Percentiles rank a stretch among this genome's conserved stretches.
These are phyloP conservation scores for Temnopleurus reevesii DNA, from an alignment of 53 echinoderm and acorn worm genomes.

Conservation along the genomic window DNA sequence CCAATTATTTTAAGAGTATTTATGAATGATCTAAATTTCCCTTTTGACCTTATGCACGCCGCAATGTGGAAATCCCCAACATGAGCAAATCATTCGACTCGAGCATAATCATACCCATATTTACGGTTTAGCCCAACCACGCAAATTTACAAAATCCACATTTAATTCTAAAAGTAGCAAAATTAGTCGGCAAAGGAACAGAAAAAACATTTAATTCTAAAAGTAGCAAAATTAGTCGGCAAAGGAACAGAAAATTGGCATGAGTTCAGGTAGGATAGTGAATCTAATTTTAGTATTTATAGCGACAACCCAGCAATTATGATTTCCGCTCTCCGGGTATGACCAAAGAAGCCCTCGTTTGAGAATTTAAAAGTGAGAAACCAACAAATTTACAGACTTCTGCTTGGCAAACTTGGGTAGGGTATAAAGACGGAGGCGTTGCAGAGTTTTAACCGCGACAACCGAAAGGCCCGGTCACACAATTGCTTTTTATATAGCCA, in stretches of 20 bases:
- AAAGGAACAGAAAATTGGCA: conserved; percentile 4
- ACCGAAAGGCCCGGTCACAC: too few relatives aligned
- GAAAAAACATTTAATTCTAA: background rate
- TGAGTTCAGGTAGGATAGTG: conserved; percentile 14
- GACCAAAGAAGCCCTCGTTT: background rate
- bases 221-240: conserved; percentile 3
- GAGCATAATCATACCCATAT: background rate
- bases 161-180: conserved; percentile 12
- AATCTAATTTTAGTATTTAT: conserved; percentile 17
- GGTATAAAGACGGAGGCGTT: too few relatives aligned
- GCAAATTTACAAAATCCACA: background rate
- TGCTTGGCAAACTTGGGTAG: too few relatives aligned
- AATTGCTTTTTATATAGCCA: too few relatives aligned
- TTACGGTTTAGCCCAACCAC: background rate
- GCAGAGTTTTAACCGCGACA: too few relatives aligned
- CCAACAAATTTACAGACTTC: background rate
- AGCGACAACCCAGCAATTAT: conserved; percentile 30
- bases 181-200: background rate
- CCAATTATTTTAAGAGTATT: too few relatives aligned
- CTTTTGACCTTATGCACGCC: too few relatives aligned
- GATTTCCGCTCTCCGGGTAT: conserved; percentile 12
- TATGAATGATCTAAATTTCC: too few relatives aligned
- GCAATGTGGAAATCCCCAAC: too few relatives aligned
- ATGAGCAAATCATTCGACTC: background rate
- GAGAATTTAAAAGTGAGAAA: background rate